Percentiles rank a stretch among this genome's conserved stretches.
These are phyloP conservation scores for Nibea albiflora DNA, from an alignment of 2,113 vertebrate species.

Conservation along the genomic window DNA sequence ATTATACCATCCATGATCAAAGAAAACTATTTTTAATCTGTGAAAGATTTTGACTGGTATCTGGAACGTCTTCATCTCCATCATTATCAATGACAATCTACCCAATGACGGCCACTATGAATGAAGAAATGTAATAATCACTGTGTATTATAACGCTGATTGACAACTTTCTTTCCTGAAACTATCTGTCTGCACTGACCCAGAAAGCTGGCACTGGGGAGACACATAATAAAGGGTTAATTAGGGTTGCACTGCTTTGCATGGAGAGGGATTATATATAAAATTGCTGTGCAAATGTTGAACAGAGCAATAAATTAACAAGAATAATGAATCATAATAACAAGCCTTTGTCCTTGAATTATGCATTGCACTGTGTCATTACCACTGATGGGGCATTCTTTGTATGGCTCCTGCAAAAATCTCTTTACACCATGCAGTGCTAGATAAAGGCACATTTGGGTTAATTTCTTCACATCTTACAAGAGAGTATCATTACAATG, in stretches of 20 bases:
- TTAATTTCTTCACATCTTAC: constrained; percentile 48
- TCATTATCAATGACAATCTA: neutral
- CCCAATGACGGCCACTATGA: neutral
- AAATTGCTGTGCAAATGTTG: constrained; percentile 55
- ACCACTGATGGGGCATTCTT: constrained; percentile 45
- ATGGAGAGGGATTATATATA: constrained; percentile 46
- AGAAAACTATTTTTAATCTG: neutral
- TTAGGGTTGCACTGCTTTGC: constrained; percentile 45
- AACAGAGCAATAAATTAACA: constrained; percentile 62
- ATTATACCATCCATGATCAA: neutral
- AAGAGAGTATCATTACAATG: constrained; percentile 32
- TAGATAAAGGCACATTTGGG: constrained; percentile 42
- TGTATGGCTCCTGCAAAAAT: constrained; percentile 43
- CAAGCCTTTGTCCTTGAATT: constrained; percentile 69
- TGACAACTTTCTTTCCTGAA: constrained; percentile 22
- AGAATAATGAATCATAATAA: constrained; percentile 68
- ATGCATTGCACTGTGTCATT: constrained; percentile 58
- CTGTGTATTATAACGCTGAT: neutral
- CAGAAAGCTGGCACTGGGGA: constrained; percentile 31
- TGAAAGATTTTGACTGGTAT: neutral
- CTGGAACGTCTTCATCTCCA: neutral
- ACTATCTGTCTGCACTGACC: constrained; percentile 51
- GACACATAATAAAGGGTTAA: constrained; percentile 60
- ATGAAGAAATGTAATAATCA: neutral
- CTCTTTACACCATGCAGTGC: constrained; percentile 31